phyloP scores from a whole-genome alignment of 2,113 vertebrate genomes.

The Stictonetta naevosa region DNA sequence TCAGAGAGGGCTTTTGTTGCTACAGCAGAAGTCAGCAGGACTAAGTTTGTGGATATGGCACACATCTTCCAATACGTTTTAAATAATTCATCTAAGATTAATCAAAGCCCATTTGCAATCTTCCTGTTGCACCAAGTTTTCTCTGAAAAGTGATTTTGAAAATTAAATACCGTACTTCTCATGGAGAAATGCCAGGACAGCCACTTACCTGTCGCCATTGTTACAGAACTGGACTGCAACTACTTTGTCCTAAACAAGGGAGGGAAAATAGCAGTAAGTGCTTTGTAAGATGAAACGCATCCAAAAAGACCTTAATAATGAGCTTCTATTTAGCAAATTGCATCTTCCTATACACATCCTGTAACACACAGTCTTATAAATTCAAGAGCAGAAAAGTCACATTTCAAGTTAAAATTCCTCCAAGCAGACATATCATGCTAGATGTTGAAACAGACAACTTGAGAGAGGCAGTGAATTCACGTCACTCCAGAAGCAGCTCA shows the following conservation, averaged over 20 bases:
- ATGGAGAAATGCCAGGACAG: background rate
- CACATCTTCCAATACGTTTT: background rate
- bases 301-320: background rate
- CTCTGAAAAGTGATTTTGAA: background rate
- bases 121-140: background rate
- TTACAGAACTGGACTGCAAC: constrained; percentile 97
- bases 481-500: background rate
- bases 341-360: background rate
- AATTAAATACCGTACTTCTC: background rate
- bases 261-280: background rate
- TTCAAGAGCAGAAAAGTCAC: background rate
- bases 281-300: background rate
- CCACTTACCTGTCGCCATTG: constrained; percentile 91
- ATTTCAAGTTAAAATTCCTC: background rate
- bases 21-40: background rate
- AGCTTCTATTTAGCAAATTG: background rate
- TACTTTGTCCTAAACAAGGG: constrained; percentile 90
- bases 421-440: background rate
- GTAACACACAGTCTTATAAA: rapidly evolving
- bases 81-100: background rate
- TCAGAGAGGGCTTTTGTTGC: background rate
- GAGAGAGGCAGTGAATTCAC: background rate
- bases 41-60: background rate
- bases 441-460: background rate
- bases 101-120: background rate